A percentile compares a stretch with the other conserved stretches of the same genome.
Conservation (phyloP, 1,140 invertebrate genomes). For the Halesus radiatus region DNA sequence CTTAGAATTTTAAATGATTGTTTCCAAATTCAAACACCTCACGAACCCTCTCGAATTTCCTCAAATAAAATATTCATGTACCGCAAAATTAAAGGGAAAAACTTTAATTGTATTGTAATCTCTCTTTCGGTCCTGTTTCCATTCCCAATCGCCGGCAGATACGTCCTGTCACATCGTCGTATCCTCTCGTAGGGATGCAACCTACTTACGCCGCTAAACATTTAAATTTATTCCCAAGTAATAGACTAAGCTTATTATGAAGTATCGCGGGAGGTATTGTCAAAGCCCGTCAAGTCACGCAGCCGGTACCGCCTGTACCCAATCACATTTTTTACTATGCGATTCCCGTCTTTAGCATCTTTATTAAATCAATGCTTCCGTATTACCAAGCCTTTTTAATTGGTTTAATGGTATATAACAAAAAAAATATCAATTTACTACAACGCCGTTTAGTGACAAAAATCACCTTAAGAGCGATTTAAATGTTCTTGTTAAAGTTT, state of each 20-base stretch:
- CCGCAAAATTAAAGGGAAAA: no score
- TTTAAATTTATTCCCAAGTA: constrained; percentile 26
- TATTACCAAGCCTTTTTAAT: no score
- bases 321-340: background rate
- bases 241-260: constrained; percentile 3
- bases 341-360: background rate
- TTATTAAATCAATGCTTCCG: constrained; percentile 3
- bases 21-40: no score
- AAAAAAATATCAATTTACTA: no score
- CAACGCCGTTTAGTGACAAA: no score
- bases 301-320: constrained; percentile 20
- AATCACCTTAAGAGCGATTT: no score
- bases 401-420: no score
- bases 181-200: constrained; percentile 7
- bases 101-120: no score
- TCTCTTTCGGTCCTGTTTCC: background rate
- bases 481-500: no score
- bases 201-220: background rate
- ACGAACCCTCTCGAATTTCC: no score
- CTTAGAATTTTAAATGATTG: no score
- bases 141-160: constrained; percentile 1
- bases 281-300: constrained; percentile 16
- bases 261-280: background rate
- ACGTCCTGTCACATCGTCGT: background rate
- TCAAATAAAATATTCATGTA: no score